A percentile compares a stretch with the other conserved stretches of the same genome.
These are phyloP conservation scores for human (Homo sapiens) DNA, from an alignment of 2,113 vertebrate genomes.

Conservation along the genomic window DNA sequence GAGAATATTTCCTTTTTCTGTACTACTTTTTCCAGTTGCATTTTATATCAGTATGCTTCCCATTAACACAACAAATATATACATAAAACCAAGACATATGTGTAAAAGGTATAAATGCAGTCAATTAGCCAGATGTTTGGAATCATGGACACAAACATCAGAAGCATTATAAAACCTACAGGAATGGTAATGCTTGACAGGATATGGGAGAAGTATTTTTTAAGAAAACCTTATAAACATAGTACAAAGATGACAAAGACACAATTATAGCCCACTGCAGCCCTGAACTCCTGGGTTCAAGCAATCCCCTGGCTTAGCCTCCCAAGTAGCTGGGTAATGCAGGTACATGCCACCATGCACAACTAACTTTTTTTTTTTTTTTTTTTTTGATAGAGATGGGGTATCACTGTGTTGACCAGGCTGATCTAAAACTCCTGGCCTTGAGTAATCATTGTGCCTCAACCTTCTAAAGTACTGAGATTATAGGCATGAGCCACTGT, in stretches of 20 bases:
- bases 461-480: neutral
- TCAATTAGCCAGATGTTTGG: neutral
- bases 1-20: slow-evolving; percentile 52
- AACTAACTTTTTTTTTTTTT: neutral
- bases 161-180: neutral
- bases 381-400: neutral
- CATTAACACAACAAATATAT: neutral
- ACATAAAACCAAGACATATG: neutral
- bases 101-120: neutral
- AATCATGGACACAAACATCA: neutral
- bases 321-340: neutral
- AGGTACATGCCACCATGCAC: neutral
- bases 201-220: neutral
- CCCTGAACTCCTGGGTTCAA: neutral
- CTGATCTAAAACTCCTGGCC: neutral
- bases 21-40: slow-evolving; percentile 7
- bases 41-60: slow-evolving; percentile 23
- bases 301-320: neutral
- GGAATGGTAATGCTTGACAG: neutral
- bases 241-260: neutral
- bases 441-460: neutral
- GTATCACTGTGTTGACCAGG: neutral
- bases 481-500: neutral
- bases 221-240: neutral
- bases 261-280: too few relatives aligned